These are phyloP conservation scores for Brenthis ino DNA, from an alignment of 2,888 invertebrate genomes.

Conservation along the genomic window DNA sequence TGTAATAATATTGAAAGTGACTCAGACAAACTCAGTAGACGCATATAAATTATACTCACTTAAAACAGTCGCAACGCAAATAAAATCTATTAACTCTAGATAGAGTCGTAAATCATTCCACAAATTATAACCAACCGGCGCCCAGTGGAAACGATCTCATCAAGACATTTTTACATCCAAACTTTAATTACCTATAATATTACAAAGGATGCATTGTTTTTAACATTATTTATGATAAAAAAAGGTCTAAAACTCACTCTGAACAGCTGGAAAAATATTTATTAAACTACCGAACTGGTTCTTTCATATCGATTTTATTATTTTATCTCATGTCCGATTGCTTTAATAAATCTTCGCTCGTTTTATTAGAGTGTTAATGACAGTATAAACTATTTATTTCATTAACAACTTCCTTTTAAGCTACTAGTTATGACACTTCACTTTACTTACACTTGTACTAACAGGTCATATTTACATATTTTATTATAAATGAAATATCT, in stretches of 20 bases:
- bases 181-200: slow-evolving; percentile 77
- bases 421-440: neutral
- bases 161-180: slow-evolving; percentile 66
- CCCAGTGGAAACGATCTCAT: slow-evolving; percentile 30
- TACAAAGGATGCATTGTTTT: slow-evolving; percentile 80
- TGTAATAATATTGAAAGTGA: slow-evolving; percentile 13
- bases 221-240: slow-evolving; percentile 71
- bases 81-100: slow-evolving; percentile 55
- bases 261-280: slow-evolving; percentile 61
- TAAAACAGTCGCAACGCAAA: slow-evolving; percentile 53
- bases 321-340: slow-evolving; percentile 31
- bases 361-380: slow-evolving; percentile 34
- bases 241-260: slow-evolving; percentile 37
- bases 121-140: slow-evolving; percentile 63
- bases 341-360: slow-evolving; percentile 35
- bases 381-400: slow-evolving; percentile 30
- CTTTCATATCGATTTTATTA: slow-evolving; percentile 38
- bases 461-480: no score
- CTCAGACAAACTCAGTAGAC: slow-evolving; percentile 33
- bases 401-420: slow-evolving; percentile 29
- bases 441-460: no score
- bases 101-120: slow-evolving; percentile 66
- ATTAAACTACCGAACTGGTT: slow-evolving; percentile 58
- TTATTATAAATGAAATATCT: no score
- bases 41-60: slow-evolving; percentile 47